A percentile compares a stretch with the other conserved stretches of the same genome.
These are phyloP conservation scores for Petromus typicus DNA, from an alignment of 2,113 vertebrate genomes.

Conservation along the genomic window DNA sequence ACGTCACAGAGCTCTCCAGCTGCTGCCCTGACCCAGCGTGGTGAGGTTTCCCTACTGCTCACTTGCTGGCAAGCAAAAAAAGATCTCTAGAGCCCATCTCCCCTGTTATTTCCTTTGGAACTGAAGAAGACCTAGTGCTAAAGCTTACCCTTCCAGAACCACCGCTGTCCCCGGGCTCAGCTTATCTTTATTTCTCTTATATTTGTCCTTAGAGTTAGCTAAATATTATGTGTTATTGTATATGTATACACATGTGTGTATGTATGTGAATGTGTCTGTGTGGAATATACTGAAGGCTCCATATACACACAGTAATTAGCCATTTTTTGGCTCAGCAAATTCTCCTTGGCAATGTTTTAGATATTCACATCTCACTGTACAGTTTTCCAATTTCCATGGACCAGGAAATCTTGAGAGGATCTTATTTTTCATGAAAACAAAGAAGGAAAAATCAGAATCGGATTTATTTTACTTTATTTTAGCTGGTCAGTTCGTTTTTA, in stretches of 20 bases:
- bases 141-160: not conserved
- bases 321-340: conserved; percentile 67
- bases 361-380: conserved; percentile 18
- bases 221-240: not conserved
- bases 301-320: not conserved
- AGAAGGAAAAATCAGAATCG: not conserved
- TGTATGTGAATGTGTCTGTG: no score
- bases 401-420: conserved; percentile 46
- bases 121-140: not conserved
- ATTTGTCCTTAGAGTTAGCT: conserved; percentile 36
- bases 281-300: not conserved
- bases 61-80: conserved; percentile 50
- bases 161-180: not conserved
- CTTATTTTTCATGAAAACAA: conserved; percentile 46
- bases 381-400: conserved; percentile 36
- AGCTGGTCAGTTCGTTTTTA: not conserved
- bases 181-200: not conserved
- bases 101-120: not conserved
- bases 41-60: not conserved
- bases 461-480: conserved; percentile 11
- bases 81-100: not conserved
- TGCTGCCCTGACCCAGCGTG: not conserved
- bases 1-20: not conserved
- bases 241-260: no score
- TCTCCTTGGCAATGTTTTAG: conserved; percentile 54